Conservation (phyloP, 1,140 invertebrate species). For the Lerema accius region DNA sequence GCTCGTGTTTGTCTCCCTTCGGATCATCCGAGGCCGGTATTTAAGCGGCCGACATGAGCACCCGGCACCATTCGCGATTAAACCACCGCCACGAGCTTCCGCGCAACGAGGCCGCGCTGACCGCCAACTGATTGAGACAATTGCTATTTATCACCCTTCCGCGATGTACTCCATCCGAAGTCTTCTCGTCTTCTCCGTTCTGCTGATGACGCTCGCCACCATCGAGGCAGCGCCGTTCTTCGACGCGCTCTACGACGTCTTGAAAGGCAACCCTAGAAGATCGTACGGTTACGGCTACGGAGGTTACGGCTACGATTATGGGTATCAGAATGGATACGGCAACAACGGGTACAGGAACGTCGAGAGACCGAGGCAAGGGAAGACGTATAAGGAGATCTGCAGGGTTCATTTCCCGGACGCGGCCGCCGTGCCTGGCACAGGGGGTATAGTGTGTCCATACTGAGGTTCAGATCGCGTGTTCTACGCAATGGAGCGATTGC, state of each 20-base stretch:
- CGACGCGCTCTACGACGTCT: constrained; percentile 73
- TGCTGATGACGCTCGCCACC: constrained; percentile 46
- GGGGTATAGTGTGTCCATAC: constrained; percentile 71
- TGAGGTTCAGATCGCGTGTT: constrained; percentile 81
- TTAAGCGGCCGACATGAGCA: constrained; percentile 66
- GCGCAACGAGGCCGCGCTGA: constrained; percentile 65
- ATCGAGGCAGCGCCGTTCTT: constrained; percentile 68
- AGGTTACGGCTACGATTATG: constrained; percentile 57
- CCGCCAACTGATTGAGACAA: constrained; percentile 74
- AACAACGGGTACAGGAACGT: constrained; percentile 45
- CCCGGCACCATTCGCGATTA: constrained; percentile 76
- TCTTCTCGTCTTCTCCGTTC: constrained; percentile 45
- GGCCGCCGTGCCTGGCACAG: constrained; percentile 60
- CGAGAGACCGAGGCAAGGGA: constrained; percentile 61
- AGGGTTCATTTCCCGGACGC: constrained; percentile 73
- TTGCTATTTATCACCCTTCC: constrained; percentile 71
- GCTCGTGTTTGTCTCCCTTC: constrained; percentile 64
- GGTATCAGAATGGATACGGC: constrained; percentile 56
- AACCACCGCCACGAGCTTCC: constrained; percentile 70
- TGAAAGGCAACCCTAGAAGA: constrained; percentile 65
- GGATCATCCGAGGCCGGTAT: constrained; percentile 79
- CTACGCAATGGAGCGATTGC: constrained; percentile 78
- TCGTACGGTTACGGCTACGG: constrained; percentile 69
- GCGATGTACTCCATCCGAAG: constrained; percentile 65
- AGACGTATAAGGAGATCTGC: constrained; percentile 76